Percentiles rank a stretch among this genome's conserved stretches.
phyloP scores from a whole-genome alignment of 2,113 vertebrate species.

The Xyliphius kryptos region DNA sequence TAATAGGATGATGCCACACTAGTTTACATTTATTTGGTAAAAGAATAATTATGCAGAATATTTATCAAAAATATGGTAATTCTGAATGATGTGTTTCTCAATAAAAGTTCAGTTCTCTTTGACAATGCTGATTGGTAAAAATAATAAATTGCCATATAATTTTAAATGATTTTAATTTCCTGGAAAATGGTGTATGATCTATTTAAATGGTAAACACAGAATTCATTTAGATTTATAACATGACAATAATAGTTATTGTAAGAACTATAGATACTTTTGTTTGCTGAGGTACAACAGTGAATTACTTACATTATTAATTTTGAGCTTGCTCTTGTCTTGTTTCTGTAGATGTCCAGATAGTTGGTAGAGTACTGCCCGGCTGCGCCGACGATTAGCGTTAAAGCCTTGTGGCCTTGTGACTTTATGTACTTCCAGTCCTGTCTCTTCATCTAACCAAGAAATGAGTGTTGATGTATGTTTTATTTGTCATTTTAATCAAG shows the following conservation, averaged over 20 bases:
- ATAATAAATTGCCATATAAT: too few species aligned
- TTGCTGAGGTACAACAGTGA: neutral
- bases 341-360: conserved; percentile 77
- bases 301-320: conserved; percentile 71
- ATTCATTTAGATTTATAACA: neutral
- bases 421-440: conserved; percentile 67
- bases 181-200: too few species aligned
- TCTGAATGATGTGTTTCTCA: too few species aligned
- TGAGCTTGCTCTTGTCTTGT: conserved; percentile 77
- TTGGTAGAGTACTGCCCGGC: conserved; percentile 73
- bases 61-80: too few species aligned
- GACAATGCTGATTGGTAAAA: too few species aligned
- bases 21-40: too few species aligned
- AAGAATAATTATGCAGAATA: too few species aligned
- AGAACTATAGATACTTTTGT: neutral
- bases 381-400: conserved; percentile 70
- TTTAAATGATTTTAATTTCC: too few species aligned
- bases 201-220: too few species aligned
- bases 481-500: too few species aligned
- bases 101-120: too few species aligned
- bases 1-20: too few species aligned
- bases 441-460: conserved; percentile 61
- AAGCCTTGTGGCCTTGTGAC: conserved; percentile 68
- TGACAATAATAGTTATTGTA: neutral
- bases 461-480: neutral